These are phyloP conservation scores for Campopleginae sp. DNA, from an alignment of 2,888 invertebrate genomes.

Conservation along the genomic window DNA sequence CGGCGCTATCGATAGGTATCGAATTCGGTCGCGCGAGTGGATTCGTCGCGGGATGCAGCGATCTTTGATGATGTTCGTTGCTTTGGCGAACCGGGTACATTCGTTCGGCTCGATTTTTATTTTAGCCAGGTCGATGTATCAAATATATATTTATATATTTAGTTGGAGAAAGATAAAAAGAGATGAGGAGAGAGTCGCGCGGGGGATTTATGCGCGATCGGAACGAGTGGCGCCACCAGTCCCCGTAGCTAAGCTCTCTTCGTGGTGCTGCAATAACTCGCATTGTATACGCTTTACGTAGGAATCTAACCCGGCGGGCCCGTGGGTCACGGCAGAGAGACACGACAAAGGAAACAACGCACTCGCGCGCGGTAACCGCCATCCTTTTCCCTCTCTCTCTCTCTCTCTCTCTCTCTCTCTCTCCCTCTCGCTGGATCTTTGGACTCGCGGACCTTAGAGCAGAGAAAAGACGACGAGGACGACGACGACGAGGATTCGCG, in stretches of 20 bases:
- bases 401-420: not conserved
- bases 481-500: slow-evolving; percentile 58
- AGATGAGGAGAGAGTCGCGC: slow-evolving; percentile 49
- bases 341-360: slow-evolving; percentile 73
- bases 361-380: slow-evolving; percentile 67
- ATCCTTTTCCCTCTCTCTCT: slow-evolving; percentile 16
- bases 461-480: slow-evolving; percentile 43
- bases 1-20: not conserved
- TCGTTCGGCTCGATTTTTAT: slow-evolving; percentile 54
- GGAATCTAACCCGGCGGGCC: slow-evolving; percentile 83
- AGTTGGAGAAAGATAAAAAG: slow-evolving; percentile 21
- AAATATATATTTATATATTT: slow-evolving; percentile 14
- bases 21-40: slow-evolving; percentile 1
- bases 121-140: slow-evolving; percentile 26
- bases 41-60: slow-evolving; percentile 12
- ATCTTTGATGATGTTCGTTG: slow-evolving; percentile 34
- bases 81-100: slow-evolving; percentile 52
- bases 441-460: not conserved
- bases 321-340: slow-evolving; percentile 80
- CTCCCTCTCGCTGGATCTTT: not conserved
- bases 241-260: slow-evolving; percentile 71
- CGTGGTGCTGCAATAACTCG: slow-evolving; percentile 83
- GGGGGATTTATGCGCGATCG: slow-evolving; percentile 80
- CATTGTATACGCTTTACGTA: slow-evolving; percentile 82
- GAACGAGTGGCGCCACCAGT: slow-evolving; percentile 81